Conservation (phyloP, 2,113 vertebrate species). For the Percopsis transmontana region DNA sequence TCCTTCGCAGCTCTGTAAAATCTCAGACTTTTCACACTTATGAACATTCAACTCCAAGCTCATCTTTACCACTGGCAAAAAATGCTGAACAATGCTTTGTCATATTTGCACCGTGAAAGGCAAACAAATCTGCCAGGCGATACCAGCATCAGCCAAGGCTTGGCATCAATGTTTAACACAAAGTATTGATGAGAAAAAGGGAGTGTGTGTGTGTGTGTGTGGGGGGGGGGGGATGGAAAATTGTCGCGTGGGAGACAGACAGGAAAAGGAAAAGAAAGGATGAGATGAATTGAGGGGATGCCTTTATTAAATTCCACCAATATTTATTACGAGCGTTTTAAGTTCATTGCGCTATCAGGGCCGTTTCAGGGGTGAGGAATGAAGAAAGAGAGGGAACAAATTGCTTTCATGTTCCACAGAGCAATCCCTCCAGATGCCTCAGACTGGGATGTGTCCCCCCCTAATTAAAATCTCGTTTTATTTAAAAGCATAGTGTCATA, state of each 20-base stretch:
- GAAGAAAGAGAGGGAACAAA: slow-evolving; percentile 64
- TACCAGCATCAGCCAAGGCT: slow-evolving; percentile 1
- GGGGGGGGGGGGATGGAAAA: neutral
- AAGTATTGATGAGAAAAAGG: neutral
- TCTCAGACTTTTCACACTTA: slow-evolving; percentile 48
- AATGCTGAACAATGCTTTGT: slow-evolving; percentile 51
- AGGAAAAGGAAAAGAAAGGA: slow-evolving; percentile 9
- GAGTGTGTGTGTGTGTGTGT: neutral
- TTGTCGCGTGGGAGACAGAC: neutral
- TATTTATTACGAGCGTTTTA: slow-evolving; percentile 60
- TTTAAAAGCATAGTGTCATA: slow-evolving; percentile 60
- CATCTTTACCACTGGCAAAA: slow-evolving; percentile 58
- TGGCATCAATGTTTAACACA: slow-evolving; percentile 35
- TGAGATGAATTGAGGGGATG: slow-evolving; percentile 2
- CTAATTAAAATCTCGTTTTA: slow-evolving; percentile 73
- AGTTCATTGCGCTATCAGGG: slow-evolving; percentile 64
- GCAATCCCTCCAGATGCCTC: slow-evolving; percentile 61
- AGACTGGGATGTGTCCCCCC: slow-evolving; percentile 41
- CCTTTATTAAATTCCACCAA: slow-evolving; percentile 62
- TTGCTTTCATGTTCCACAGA: slow-evolving; percentile 71
- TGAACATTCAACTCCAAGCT: slow-evolving; percentile 67
- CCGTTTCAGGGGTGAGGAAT: slow-evolving; percentile 62
- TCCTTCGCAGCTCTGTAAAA: slow-evolving; percentile 54
- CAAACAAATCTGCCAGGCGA: slow-evolving; percentile 44
- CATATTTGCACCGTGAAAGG: slow-evolving; percentile 52